These are phyloP conservation scores for Cepaea hortensis DNA, from an alignment of 2,888 invertebrate species.

Conservation along the genomic window DNA sequence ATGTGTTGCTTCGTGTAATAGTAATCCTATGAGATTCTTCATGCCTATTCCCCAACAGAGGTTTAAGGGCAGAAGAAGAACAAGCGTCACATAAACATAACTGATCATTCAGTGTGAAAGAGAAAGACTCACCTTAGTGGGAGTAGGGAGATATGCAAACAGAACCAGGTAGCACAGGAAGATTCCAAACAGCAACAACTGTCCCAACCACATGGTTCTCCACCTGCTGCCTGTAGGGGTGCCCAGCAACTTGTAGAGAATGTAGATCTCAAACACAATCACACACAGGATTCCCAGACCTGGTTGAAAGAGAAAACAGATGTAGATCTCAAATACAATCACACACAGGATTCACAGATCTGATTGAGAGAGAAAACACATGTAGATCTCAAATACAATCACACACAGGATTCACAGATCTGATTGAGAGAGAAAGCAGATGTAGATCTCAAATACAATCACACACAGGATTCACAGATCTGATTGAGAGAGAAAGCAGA, in stretches of 20 bases:
- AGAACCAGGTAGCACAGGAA: slow-evolving; percentile 76
- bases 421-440: slow-evolving; percentile 71
- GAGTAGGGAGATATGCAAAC: slow-evolving; percentile 76
- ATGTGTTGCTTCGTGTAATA: too few species aligned
- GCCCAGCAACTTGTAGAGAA: slow-evolving; percentile 85
- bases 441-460: slow-evolving; percentile 89
- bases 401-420: slow-evolving; percentile 82
- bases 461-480: slow-evolving; percentile 90
- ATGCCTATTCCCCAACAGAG: too few species aligned
- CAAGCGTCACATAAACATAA: too few species aligned
- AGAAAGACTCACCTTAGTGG: slow-evolving; percentile 63
- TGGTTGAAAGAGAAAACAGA: not conserved
- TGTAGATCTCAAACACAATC: slow-evolving; percentile 89
- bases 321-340: slow-evolving; percentile 82
- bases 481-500: not conserved
- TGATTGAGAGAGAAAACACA: not conserved
- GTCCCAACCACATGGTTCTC: slow-evolving; percentile 76
- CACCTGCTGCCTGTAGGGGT: slow-evolving; percentile 80
- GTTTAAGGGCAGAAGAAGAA: too few species aligned
- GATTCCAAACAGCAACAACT: slow-evolving; percentile 77
- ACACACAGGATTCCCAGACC: slow-evolving; percentile 90
- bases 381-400: slow-evolving; percentile 82
- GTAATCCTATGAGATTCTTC: too few species aligned
- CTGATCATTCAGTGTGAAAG: not conserved
- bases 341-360: slow-evolving; percentile 90